These are phyloP conservation scores for Caenorhabditis panamensis DNA, from an alignment of 2,888 invertebrate species.

Conservation along the genomic window DNA sequence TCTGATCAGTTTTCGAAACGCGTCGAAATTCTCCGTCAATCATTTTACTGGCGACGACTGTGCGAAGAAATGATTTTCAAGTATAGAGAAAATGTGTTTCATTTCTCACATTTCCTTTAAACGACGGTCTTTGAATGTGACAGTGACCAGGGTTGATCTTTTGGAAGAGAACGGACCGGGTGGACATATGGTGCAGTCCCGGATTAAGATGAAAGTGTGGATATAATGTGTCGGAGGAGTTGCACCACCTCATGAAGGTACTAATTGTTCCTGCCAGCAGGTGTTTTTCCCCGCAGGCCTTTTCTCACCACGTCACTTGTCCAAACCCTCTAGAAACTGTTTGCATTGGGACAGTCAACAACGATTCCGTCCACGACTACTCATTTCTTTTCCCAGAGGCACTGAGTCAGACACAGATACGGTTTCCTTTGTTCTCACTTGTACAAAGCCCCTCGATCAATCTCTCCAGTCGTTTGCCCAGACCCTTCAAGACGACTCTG, in stretches of 20 bases:
- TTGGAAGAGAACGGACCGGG: too few relatives aligned
- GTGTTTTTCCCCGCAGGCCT: slow-evolving; percentile 3
- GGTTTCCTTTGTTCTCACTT: slow-evolving; percentile 9
- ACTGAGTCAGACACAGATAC: slow-evolving; percentile 7
- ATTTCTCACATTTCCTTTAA: slow-evolving; percentile 32
- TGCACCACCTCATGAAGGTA: background rate
- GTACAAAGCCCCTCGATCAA: background rate
- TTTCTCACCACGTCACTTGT: slow-evolving; percentile 28
- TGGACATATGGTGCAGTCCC: too few relatives aligned
- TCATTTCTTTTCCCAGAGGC: slow-evolving; percentile 8
- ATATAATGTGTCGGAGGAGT: too few relatives aligned
- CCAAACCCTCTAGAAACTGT: slow-evolving; percentile 11
- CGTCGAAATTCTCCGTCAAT: slow-evolving; percentile 14
- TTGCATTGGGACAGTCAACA: slow-evolving; percentile 31
- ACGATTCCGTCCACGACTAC: slow-evolving; percentile 1
- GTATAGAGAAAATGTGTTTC: slow-evolving; percentile 30
- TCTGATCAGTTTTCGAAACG: slow-evolving; percentile 11
- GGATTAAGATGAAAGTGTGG: too few relatives aligned
- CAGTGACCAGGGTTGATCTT: background rate
- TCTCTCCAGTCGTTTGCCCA: background rate
- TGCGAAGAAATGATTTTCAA: slow-evolving; percentile 32
- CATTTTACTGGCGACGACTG: slow-evolving; percentile 29
- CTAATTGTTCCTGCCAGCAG: background rate
- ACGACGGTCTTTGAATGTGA: background rate
- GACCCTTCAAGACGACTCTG: background rate